Base-by-base conservation (phyloP, 2,113 vertebrate species). In the Cathartes aura region DNA sequence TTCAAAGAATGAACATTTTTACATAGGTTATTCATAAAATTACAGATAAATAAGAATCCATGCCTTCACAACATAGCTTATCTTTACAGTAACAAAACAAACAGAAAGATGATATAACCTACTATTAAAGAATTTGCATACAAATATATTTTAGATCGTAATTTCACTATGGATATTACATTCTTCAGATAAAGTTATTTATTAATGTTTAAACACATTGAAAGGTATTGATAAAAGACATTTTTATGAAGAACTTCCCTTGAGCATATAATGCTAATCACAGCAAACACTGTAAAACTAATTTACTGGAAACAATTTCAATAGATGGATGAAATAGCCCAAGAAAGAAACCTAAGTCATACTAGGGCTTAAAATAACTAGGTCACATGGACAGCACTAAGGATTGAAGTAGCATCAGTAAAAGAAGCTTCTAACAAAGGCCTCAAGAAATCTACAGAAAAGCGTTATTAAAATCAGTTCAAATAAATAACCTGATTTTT, bases 331-430 rank as follows among this genome's bases (percentile, higher is more conserved):
- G 94, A 70, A 97, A 96, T 47, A 97, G 95, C 93, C 88, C 92
- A 98, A 97, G 95, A 98, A 97, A 93, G 91, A 96, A 98, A 97
- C 87, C 89, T 10, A 78, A 92, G 67, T 95, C 95, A 89, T 36
- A 86, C 79, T 23, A 91, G 40, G 56, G 90, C 95, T 98, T 98
- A 97, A 93, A 97, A 92, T 97, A 98, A 97, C 96, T 97, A 93
- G 98, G 97, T 97, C 96, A 97, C 82, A 82, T 85, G 97, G 91
- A 76, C 86, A 95, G 84, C 5, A 89, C 62, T 92, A 38, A 97
- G 93, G 97, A 11, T 30, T 87, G 79, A 66, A 92, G 90, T 36
- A 71, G 89, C 82, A 88, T 64, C 91, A 94, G 76, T 56, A 74
- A 71, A 67, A 93, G 93, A 30, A 86, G 82, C 78, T 97, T 93